Evolutionary conservation across 37 sponge, comb jelly and placozoan genomes (phyloP).

Genomic region (Cladorhizidae sp.): DNA sequence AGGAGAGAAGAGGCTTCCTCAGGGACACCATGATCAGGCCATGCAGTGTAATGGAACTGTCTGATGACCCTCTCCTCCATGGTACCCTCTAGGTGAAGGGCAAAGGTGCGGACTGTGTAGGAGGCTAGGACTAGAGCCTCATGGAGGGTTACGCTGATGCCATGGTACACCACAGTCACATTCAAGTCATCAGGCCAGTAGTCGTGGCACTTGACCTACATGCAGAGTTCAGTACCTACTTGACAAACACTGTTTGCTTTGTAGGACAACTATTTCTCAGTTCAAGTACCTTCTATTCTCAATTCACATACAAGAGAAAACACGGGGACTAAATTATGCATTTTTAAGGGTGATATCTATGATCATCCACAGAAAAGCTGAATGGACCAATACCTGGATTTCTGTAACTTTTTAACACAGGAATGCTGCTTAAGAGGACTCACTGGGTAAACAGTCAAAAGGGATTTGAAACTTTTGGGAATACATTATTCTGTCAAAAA

Average conservation of each 20-base stretch:
- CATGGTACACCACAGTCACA: conserved; percentile 39
- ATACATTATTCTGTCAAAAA: background rate
- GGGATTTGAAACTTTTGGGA: too few species aligned
- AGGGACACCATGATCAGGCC: conserved; percentile 97
- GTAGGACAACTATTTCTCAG: background rate
- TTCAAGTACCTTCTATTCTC: background rate
- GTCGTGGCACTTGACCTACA: conserved; percentile 79
- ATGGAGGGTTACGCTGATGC: conserved; percentile 56
- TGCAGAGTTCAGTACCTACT: background rate
- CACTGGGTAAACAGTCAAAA: too few species aligned
- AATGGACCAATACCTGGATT: too few species aligned
- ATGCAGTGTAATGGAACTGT: conserved; percentile 85
- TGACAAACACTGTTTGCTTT: background rate
- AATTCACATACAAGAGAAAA: background rate
- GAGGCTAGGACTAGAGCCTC: conserved; percentile 74
- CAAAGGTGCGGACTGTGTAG: conserved; percentile 82
- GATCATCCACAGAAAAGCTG: too few species aligned
- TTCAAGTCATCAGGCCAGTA: conserved; percentile 81
- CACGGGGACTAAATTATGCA: background rate
- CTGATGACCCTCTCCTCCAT: conserved; percentile 65
- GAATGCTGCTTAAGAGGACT: background rate
- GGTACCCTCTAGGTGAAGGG: conserved; percentile 39
- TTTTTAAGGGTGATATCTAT: too few species aligned
- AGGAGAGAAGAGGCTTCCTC: conserved; percentile 79
- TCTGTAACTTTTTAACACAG: background rate